Evolutionary conservation across 1,140 invertebrate genomes (phyloP).

Genomic region (Brachionus rotundiformis): DNA sequence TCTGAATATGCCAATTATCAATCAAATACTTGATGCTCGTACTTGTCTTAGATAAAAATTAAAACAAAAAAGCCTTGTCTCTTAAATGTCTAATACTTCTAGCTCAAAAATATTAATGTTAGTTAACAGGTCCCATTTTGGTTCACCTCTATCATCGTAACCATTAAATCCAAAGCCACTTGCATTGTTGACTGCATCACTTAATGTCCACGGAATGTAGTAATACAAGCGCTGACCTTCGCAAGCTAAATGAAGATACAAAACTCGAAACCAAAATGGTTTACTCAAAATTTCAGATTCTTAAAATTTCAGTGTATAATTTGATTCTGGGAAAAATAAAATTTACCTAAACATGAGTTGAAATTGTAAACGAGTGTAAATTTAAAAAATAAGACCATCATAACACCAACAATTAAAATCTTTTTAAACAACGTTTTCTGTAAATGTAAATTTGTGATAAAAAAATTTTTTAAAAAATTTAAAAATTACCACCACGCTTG

Average conservation of each 20-base stretch:
- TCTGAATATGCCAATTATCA: slow-evolving; percentile 86
- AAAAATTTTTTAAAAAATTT: not conserved
- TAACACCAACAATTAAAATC: not conserved
- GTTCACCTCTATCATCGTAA: slow-evolving; percentile 70
- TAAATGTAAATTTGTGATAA: not conserved
- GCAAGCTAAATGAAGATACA: slow-evolving; percentile 31
- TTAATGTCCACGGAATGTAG: slow-evolving; percentile 86
- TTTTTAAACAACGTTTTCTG: slow-evolving; percentile 31
- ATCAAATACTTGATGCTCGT: slow-evolving; percentile 66
- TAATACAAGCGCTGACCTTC: slow-evolving; percentile 82
- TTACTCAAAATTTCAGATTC: not conserved
- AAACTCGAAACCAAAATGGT: slow-evolving; percentile 27
- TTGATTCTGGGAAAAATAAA: no score
- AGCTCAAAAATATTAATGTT: slow-evolving; percentile 79
- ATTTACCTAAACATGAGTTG: no score
- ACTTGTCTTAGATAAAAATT: slow-evolving; percentile 68
- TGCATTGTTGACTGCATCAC: slow-evolving; percentile 86
- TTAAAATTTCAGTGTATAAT: not conserved
- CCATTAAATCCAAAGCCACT: slow-evolving; percentile 88
- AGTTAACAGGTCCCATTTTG: slow-evolving; percentile 81
- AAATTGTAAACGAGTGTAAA: no score
- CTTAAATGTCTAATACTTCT: not conserved
- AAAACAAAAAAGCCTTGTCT: not conserved
- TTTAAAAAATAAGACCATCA: not conserved
- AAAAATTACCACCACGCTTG: not conserved